These are phyloP conservation scores for Oncorhynchus mykiss DNA, from an alignment of 2,113 vertebrate species.

Conservation along the genomic window DNA sequence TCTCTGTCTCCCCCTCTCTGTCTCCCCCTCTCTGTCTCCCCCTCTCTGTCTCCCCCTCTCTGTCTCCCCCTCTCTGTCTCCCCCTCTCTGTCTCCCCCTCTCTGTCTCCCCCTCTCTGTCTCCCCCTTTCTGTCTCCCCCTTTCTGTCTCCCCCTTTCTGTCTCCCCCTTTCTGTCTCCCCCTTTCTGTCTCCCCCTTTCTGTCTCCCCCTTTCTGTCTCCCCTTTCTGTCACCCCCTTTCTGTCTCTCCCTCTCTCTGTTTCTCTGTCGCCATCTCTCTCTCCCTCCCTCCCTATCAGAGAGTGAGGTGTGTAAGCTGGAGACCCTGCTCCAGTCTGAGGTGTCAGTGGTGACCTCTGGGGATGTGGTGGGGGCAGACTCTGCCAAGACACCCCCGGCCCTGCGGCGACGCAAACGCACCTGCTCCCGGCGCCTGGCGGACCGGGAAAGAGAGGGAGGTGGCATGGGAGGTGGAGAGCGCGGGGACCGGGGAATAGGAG, in stretches of 20 bases:
- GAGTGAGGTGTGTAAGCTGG: slow-evolving; percentile 82
- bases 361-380: slow-evolving; percentile 68
- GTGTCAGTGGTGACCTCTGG: slow-evolving; percentile 79
- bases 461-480: slow-evolving; percentile 51
- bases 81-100: not conserved
- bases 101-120: not conserved
- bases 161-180: not conserved
- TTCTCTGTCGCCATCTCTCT: not conserved
- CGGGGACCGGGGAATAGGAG: slow-evolving; percentile 64
- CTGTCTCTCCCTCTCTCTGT: not conserved
- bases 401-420: slow-evolving; percentile 82
- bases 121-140: not conserved
- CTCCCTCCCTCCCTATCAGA: slow-evolving; percentile 59
- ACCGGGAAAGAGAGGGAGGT: slow-evolving; percentile 67
- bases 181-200: rapidly evolving
- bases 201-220: not conserved
- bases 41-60: rapidly evolving
- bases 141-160: not conserved
- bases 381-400: slow-evolving; percentile 65
- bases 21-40: not conserved
- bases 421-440: slow-evolving; percentile 78
- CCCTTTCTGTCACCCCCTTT: not conserved
- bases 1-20: too few species aligned
- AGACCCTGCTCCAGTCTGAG: slow-evolving; percentile 81
- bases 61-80: too few species aligned